Base-by-base conservation (phyloP, 2,888 invertebrate genomes). In the Platycheirus albimanus region DNA sequence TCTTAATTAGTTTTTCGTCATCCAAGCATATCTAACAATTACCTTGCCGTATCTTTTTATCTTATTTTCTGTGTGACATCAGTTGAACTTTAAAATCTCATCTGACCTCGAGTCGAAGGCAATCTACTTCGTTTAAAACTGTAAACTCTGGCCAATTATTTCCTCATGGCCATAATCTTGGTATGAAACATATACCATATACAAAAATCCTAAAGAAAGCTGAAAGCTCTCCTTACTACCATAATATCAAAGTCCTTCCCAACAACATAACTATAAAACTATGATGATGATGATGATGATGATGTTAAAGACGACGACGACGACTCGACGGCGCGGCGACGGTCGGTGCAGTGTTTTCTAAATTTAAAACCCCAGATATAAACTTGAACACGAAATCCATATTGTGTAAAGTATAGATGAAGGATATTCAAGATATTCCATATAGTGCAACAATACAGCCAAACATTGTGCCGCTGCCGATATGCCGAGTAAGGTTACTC, bases 401-500 rank as follows among this genome's bases (percentile, higher is more conserved):
- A 13, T 64, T 63, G 51, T 75, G 64, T 28, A 4, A 4, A 54
- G 20, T 20, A 5, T 7, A 11, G 15, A 24, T 74, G 74, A 56
- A 74, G 54, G 63, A 28, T n/a, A 61, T 33, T 47, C 51, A 49
- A 38, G 45, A 58, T 28, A 51, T 20, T n/a, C 13, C 43, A 58
- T 58, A 58, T 58, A 58, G 30, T 24, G 56, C 52, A 72, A 51
- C 11, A 43, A 47, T 6, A 38, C 64, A 51, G 38, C 19, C 20
- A 63, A 66, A 30, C 43, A 64, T n/a, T n/a, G n/a, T n/a, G n/a
- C 64, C 43, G 30, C 8, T n/a, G n/a, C n/a, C n/a, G n/a, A n/a
- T 19, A n/a, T 8, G 15, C 13, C 43, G 10, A 74, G 64, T 81
- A 76, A 81, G 81, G 81, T 81, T 81, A 81, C 81, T 76, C 43